Percentiles rank a stretch among this genome's conserved stretches.
phyloP scores from a whole-genome alignment of 1,140 invertebrate species.

The Lithobius niger region DNA sequence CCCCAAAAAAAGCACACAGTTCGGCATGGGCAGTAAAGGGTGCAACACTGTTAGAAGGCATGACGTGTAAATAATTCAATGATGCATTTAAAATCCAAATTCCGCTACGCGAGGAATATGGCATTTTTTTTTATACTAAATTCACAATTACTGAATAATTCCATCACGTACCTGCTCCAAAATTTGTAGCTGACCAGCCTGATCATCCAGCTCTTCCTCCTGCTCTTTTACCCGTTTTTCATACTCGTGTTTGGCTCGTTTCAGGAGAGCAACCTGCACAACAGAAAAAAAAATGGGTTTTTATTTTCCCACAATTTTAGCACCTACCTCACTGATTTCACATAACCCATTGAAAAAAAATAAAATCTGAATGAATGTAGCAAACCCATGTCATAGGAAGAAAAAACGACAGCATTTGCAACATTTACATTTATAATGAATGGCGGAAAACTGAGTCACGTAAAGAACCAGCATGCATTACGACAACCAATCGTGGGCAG shows the following conservation, averaged over 20 bases:
- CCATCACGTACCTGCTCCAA: constrained; percentile 50
- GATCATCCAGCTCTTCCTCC: constrained; percentile 87
- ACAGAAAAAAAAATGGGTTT: too few species aligned
- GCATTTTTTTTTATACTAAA: not conserved
- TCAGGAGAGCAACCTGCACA: constrained; percentile 45
- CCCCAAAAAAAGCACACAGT: not conserved
- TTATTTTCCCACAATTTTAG: too few species aligned
- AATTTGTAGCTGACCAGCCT: constrained; percentile 58
- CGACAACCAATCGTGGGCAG: too few species aligned
- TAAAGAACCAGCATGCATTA: too few species aligned
- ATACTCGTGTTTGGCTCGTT: constrained; percentile 72
- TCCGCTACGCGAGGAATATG: not conserved
- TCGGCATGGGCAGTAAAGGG: not conserved
- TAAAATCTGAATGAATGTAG: too few species aligned
- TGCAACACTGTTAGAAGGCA: not conserved
- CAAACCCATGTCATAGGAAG: too few species aligned
- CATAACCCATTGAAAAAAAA: too few species aligned
- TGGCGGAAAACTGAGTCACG: too few species aligned
- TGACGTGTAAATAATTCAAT: not conserved
- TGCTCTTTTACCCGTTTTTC: constrained; percentile 76
- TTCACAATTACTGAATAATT: not conserved
- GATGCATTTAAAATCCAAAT: not conserved
- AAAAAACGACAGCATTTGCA: too few species aligned
- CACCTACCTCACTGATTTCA: too few species aligned
- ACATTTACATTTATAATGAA: too few species aligned